These are phyloP conservation scores for Dromococcyx pavoninus DNA, from an alignment of 2,797 vertebrate genomes.

Conservation along the genomic window DNA sequence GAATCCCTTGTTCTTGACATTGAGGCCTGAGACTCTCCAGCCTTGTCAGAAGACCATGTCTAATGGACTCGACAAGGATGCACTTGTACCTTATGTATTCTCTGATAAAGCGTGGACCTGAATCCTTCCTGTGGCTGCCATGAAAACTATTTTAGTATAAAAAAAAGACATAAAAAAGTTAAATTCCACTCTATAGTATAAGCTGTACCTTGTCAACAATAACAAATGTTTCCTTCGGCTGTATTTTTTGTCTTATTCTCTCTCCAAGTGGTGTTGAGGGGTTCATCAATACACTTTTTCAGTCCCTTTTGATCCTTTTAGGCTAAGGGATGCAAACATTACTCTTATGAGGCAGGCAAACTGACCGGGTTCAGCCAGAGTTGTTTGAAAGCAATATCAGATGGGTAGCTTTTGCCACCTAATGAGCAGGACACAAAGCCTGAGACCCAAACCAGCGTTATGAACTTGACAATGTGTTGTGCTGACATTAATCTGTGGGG, in stretches of 20 bases:
- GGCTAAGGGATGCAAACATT: not conserved
- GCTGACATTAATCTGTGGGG: constrained; percentile 40
- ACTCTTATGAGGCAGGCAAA: not conserved
- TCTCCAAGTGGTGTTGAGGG: not conserved
- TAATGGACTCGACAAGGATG: not conserved
- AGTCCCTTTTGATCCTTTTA: not conserved
- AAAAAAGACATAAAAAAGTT: not conserved
- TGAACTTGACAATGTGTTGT: constrained; percentile 1
- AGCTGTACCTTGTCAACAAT: not conserved
- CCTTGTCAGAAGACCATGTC: not conserved
- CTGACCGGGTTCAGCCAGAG: not conserved
- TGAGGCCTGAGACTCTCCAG: not conserved
- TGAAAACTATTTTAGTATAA: not conserved
- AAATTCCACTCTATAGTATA: not conserved
- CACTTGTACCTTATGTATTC: not conserved
- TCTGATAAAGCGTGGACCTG: accelerated
- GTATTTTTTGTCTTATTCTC: not conserved
- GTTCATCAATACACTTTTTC: not conserved
- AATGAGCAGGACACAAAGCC: constrained; percentile 11
- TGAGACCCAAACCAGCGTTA: not conserved
- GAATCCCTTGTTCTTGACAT: not conserved
- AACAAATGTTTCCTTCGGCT: not conserved
- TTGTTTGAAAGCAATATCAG: constrained; percentile 19
- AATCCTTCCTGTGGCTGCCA: not conserved
- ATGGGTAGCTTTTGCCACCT: constrained; percentile 11